phyloP scores from a whole-genome alignment of 2,888 invertebrate genomes.

The Ephialtes manifestator region DNA sequence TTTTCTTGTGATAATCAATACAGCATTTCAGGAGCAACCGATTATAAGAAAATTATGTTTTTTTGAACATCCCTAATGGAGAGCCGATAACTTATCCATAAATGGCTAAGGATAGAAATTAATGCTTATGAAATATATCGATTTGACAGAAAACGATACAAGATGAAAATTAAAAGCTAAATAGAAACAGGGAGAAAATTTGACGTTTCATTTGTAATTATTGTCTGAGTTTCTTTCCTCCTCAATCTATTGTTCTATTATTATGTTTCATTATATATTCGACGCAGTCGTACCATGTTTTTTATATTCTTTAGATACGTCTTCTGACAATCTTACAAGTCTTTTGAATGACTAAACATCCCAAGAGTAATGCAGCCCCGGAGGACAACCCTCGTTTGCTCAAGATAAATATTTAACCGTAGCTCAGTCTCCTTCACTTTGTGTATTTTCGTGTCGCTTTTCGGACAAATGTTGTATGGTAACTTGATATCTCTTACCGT shows the following conservation, averaged over 20 bases:
- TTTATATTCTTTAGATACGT: background rate
- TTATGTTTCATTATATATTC: background rate
- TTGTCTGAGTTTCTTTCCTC: background rate
- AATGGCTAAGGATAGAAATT: background rate
- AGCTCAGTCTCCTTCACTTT: background rate
- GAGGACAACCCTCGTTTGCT: background rate
- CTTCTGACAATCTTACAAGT: background rate
- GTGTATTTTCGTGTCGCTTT: background rate
- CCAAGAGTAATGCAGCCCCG: background rate
- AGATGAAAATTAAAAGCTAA: background rate
- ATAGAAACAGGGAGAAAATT: background rate
- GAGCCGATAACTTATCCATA: background rate
- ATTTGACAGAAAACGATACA: background rate
- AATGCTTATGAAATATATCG: background rate
- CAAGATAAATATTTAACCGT: background rate
- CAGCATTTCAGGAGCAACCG: too few species aligned
- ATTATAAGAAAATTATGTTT: too few species aligned
- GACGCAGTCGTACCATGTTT: background rate
- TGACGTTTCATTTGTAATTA: conserved; percentile 16
- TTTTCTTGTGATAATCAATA: too few species aligned
- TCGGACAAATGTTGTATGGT: background rate
- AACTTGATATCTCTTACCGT: background rate
- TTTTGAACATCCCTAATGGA: too few species aligned
- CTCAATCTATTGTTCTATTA: background rate
- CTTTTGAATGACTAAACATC: background rate